phyloP scores from a whole-genome alignment of 35 echinoderm and acorn worm genomes.

The Anneissia japonica region DNA sequence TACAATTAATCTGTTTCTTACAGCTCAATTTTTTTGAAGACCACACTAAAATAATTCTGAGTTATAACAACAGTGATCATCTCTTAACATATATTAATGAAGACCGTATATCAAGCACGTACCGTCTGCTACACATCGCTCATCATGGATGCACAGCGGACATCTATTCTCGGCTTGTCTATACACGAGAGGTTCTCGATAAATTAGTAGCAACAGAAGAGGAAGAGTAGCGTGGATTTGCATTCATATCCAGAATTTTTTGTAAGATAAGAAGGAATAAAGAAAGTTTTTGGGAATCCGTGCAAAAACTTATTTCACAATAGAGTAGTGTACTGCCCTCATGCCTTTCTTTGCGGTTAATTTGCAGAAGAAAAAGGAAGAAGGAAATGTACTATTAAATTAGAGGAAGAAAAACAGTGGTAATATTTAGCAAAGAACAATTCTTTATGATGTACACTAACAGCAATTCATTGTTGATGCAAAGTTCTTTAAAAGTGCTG shows the following conservation, averaged over 20 bases:
- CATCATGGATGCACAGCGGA: slow-evolving; percentile 81
- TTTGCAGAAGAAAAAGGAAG: too few relatives aligned
- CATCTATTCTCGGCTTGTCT: slow-evolving; percentile 46
- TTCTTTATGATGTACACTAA: too few relatives aligned
- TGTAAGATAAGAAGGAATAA: not conserved
- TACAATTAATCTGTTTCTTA: slow-evolving; percentile 1
- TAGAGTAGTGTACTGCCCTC: too few relatives aligned
- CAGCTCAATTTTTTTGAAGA: slow-evolving; percentile 97
- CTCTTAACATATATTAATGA: slow-evolving; percentile 90
- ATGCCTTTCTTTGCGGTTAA: too few relatives aligned
- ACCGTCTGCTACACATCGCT: slow-evolving; percentile 74
- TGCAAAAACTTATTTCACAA: too few relatives aligned
- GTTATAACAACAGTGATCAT: slow-evolving; percentile 89
- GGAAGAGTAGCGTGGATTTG: slow-evolving; percentile 14
- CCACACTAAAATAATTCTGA: slow-evolving; percentile 89
- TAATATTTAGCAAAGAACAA: too few relatives aligned
- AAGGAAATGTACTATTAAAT: too few relatives aligned
- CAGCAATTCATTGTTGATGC: too few relatives aligned
- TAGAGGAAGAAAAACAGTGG: too few relatives aligned
- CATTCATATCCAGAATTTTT: not conserved
- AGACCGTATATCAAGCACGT: slow-evolving; percentile 58
- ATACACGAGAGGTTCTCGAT: slow-evolving; percentile 48
- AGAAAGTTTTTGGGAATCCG: too few relatives aligned
- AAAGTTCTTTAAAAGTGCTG: too few relatives aligned
- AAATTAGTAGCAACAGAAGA: slow-evolving; percentile 32